Percentiles rank a stretch among this genome's conserved stretches.
These are phyloP conservation scores for Sialia sialis DNA, from an alignment of 2,113 vertebrate species.

Conservation along the genomic window DNA sequence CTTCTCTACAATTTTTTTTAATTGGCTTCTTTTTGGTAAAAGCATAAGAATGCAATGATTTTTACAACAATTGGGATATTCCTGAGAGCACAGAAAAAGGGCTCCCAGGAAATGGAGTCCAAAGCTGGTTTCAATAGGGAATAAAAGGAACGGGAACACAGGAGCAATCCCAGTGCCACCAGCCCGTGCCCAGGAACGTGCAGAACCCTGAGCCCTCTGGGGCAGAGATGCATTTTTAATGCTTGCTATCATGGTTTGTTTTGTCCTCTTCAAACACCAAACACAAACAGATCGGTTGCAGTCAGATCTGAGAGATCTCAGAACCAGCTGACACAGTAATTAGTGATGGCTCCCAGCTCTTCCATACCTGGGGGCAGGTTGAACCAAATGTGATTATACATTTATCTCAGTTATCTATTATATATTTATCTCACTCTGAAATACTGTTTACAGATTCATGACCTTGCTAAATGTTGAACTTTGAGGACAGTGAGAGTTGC, in stretches of 20 bases:
- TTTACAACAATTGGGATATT: not conserved
- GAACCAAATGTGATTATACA: not conserved
- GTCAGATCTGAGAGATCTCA: not conserved
- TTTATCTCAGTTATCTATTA: conserved; percentile 6
- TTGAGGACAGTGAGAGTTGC: not conserved
- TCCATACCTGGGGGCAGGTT: not conserved
- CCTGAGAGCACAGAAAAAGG: not conserved
- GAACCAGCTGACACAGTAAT: not conserved
- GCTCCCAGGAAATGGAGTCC: not conserved
- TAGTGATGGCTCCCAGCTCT: not conserved
- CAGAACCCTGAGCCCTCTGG: not conserved
- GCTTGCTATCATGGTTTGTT: not conserved
- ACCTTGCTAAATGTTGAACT: not conserved
- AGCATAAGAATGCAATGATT: not conserved
- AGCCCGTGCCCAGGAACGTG: not conserved
- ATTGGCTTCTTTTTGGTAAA: not conserved
- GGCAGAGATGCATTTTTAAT: not conserved
- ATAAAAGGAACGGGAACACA: not conserved
- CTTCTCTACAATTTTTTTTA: not conserved
- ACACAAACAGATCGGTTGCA: not conserved
- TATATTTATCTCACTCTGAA: not conserved
- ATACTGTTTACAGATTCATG: not conserved
- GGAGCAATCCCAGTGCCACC: not conserved
- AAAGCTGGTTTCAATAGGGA: not conserved
- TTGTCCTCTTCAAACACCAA: not conserved